Conservation (phyloP, 2,888 invertebrate species). For the Andrena haemorrhoa region DNA sequence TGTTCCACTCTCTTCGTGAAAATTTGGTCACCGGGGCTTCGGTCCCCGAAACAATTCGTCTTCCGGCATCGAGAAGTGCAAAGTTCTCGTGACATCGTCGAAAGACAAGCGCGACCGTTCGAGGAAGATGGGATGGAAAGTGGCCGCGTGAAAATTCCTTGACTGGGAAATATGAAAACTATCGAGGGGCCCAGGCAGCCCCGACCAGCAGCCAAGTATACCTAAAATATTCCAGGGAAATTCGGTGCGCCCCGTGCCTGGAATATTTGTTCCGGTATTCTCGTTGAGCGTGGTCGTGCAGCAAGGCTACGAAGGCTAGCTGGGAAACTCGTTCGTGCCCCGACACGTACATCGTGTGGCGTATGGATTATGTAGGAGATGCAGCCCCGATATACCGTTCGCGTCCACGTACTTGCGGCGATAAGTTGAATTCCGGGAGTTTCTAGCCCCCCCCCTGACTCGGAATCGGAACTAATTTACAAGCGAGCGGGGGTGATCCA, state of each 20-base stretch:
- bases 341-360: neutral
- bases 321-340: constrained; percentile 31
- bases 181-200: neutral
- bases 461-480: constrained; percentile 75
- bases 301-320: neutral
- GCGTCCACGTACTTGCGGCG: constrained; percentile 70
- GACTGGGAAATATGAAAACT: neutral
- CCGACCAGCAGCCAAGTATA: neutral
- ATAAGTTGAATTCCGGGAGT: constrained; percentile 73
- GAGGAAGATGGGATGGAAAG: neutral
- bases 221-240: neutral
- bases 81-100: neutral
- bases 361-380: constrained; percentile 49
- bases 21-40: neutral
- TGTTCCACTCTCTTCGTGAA: neutral
- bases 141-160: neutral
- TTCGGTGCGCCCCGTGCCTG: constrained; percentile 8
- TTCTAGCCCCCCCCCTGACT: constrained; percentile 35
- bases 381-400: constrained; percentile 35
- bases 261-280: constrained; percentile 30
- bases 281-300: neutral
- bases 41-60: neutral
- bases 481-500: constrained; percentile 63
- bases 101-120: neutral
- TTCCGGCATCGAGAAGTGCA: neutral